Evolutionary conservation across 2,888 invertebrate species (phyloP), one percentile per base, ranked within the genome.

Genomic region (Pristionchus japonicus): DNA sequence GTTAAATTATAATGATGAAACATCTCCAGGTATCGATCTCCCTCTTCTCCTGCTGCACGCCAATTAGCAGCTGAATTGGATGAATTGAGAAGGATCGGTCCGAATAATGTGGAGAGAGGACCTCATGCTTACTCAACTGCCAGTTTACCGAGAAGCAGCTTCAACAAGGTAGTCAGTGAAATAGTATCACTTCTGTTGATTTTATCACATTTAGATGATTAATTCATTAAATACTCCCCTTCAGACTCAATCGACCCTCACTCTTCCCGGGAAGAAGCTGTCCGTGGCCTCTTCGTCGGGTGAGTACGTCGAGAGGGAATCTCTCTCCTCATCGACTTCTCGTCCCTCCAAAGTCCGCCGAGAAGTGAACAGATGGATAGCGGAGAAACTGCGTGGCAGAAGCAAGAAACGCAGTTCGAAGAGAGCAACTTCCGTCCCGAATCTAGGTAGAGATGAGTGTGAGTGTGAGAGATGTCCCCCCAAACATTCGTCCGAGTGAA

Each of bases 341-440:
- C 43, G 61, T 3, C 40, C 85, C 7, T 23, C 86, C 11, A 89
- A 89, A 31, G 89, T 89, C 83, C 89, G 89, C 61, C 89, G 89
- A 84, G 91, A 91, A 90, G 91, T 92, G 91, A 91, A 92, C 89
- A 91, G 91, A 82, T 91, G 91, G 91, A 91, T 91, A 86, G 88
- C 87, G 87, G 91, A 90, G 87, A 91, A 91, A 88, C 88, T 91
- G 88, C 87, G 90, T 3, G 87, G 77, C 15, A 31, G 86, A 9
- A 77, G 57, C 37, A 40, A 40, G 31, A 80, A 77, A 87, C 88
- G 90, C 40, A 91, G 88, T 40, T 90, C 96, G 95, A 91, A 96
- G 95, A 96, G 96, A 95, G 97, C 97, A 95, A 97, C 96, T 94
- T 97, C 97, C 94, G 97, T 97, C 95, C 97, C 97, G 94, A 97